Conservation (phyloP, 2,888 invertebrate genomes). For the Orchesellides sinensis region DNA sequence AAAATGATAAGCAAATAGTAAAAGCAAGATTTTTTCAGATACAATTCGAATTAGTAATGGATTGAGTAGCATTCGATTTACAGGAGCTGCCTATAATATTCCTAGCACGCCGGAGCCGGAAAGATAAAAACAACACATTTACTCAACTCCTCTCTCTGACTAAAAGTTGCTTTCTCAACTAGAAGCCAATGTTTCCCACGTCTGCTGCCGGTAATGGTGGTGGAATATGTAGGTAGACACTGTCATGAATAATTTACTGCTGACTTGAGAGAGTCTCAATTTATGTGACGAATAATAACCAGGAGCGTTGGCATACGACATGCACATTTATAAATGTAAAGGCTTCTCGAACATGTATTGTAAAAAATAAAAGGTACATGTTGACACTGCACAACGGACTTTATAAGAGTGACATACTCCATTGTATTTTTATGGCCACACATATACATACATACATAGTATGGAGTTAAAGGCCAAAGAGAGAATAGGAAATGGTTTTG, state of each 20-base stretch:
- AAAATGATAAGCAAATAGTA: not conserved
- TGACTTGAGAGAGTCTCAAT: constrained; percentile 64
- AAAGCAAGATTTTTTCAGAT: not conserved
- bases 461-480: not conserved
- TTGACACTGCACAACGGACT: constrained; percentile 41
- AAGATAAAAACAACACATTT: not conserved
- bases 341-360: constrained; percentile 28
- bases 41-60: constrained; percentile 24
- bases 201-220: constrained; percentile 31
- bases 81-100: not conserved
- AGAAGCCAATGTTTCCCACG: constrained; percentile 7
- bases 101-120: not conserved
- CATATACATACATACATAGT: not conserved
- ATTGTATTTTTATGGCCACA: constrained; percentile 39
- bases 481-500: not conserved
- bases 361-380: constrained; percentile 50
- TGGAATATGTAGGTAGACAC: constrained; percentile 48
- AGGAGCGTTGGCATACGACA: constrained; percentile 59
- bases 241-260: constrained; percentile 68
- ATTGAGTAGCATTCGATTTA: constrained; percentile 14
- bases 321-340: constrained; percentile 54
- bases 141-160: not conserved
- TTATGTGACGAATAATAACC: constrained; percentile 68
- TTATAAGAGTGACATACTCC: not conserved
- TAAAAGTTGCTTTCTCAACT: not conserved